Base-by-base conservation (phyloP, 2,797 vertebrate genomes). In the Microctenopoma lineatum region DNA sequence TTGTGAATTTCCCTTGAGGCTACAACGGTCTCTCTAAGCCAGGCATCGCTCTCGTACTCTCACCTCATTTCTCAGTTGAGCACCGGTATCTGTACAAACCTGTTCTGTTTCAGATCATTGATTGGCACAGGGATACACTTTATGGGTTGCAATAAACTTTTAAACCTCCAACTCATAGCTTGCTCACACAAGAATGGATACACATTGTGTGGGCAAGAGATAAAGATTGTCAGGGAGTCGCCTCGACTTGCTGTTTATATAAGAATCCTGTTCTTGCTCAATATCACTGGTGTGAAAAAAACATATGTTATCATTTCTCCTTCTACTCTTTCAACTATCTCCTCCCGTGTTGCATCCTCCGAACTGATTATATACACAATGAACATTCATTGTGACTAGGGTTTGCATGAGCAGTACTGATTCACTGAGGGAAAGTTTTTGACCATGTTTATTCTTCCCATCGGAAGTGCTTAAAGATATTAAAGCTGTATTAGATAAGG, bases 241-340 rank as follows among this genome's bases (percentile, higher is more conserved):
- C 82, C 65, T 45, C 4, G 18, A 82, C 77, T 74, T 65, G 68
- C 14, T 73, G 84, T 87, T 84, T 75, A 87, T 66, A 27, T 75
- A 69, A 10, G 14, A 56, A 59, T 11, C 32, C 1, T 15, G 51
- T 13, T 84, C 51, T 82, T 86, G 53, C 78, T 76, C 77, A 85
- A 62, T 68, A 51, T 39, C 9, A 1, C 10, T 46, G 0, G 3
- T 68, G 53, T 63, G 32, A 66, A 74, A 73, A 45, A 8, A 16
- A 2, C 54, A 29, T 46, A 3, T 8, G 3, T 42, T 13, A 36
- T 50, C 5, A 14, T 48, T 58, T 62, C 41, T 15, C 13, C n/a
- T 12, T 66, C 32, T 18, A 55, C 59, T 11, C 9, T 47, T 13
- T n/a, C 10, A 69, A 58, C 36, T 36, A 2, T 10, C 9, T 32